A percentile compares a stretch with the other conserved stretches of the same genome.
Evolutionary conservation across 2,888 invertebrate species (phyloP).

Genomic region (Lomographa bimaculata): DNA sequence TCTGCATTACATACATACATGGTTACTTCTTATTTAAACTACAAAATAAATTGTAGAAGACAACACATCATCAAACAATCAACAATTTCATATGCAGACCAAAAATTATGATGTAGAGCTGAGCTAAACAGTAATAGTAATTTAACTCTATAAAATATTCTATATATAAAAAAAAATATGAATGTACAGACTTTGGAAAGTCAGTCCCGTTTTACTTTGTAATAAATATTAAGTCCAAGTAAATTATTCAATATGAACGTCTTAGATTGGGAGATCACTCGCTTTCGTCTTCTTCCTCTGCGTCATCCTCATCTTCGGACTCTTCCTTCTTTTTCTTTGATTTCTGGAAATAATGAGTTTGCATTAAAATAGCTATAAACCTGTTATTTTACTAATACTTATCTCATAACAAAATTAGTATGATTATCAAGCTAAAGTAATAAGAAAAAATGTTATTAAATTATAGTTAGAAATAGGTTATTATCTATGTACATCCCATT

Average conservation of each 20-base stretch:
- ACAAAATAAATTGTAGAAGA: slow-evolving; percentile 55
- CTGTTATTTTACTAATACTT: too few species aligned
- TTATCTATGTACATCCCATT: too few species aligned
- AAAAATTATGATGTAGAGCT: slow-evolving; percentile 49
- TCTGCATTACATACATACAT: slow-evolving; percentile 47
- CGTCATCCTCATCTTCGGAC: slow-evolving; percentile 82
- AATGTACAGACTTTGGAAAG: slow-evolving; percentile 78
- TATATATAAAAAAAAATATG: slow-evolving; percentile 35
- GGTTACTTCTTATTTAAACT: slow-evolving; percentile 59
- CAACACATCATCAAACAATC: slow-evolving; percentile 56
- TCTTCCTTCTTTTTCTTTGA: slow-evolving; percentile 86
- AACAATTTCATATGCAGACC: slow-evolving; percentile 62
- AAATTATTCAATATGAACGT: slow-evolving; percentile 83
- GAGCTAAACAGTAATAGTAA: slow-evolving; percentile 38
- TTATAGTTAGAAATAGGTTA: too few species aligned
- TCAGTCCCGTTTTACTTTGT: slow-evolving; percentile 79
- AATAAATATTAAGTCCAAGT: slow-evolving; percentile 84
- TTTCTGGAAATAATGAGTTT: slow-evolving; percentile 49
- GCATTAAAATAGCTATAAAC: slow-evolving; percentile 3
- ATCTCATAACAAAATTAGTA: too few species aligned
- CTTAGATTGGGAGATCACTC: slow-evolving; percentile 81
- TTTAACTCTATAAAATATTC: slow-evolving; percentile 36
- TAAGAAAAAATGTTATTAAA: too few species aligned
- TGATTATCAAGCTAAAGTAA: too few species aligned
- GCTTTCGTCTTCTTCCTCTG: slow-evolving; percentile 86